Percentiles rank a stretch among this genome's conserved stretches.
phyloP scores from a whole-genome alignment of 2,888 invertebrate genomes.

The Pelosia muscerda region DNA sequence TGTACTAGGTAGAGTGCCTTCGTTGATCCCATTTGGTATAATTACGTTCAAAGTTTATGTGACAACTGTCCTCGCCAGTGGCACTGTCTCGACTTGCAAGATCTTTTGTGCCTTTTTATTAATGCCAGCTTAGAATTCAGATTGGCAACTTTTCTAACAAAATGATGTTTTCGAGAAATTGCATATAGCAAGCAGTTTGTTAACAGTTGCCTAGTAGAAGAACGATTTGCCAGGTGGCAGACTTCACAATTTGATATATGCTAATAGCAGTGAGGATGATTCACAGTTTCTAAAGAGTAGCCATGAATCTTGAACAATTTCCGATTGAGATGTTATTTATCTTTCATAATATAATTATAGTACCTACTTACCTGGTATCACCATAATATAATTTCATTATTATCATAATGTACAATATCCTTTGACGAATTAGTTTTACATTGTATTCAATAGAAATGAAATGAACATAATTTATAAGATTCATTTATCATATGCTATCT shows the following conservation, averaged over 20 bases:
- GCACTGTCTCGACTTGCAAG: conserved; percentile 60
- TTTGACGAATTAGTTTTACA: conserved; percentile 3
- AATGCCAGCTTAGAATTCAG: conserved; percentile 31
- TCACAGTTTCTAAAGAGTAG: background rate
- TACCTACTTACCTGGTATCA: background rate
- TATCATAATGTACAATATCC: conserved; percentile 7
- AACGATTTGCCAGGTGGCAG: background rate
- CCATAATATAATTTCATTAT: background rate
- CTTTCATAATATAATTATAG: background rate
- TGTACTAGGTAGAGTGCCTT: conserved; percentile 78
- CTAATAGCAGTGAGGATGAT: conserved; percentile 6
- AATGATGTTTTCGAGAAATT: background rate
- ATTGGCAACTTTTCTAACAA: conserved; percentile 6
- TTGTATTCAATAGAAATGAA: conserved; percentile 3
- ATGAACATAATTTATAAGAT: conserved; percentile 7
- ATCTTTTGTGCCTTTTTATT: conserved; percentile 38
- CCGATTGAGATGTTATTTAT: background rate
- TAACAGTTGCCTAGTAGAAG: background rate
- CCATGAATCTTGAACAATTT: background rate
- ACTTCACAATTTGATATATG: background rate
- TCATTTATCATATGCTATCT: conserved; percentile 1
- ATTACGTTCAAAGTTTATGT: conserved; percentile 80
- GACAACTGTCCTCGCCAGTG: conserved; percentile 75
- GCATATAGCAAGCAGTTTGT: background rate
- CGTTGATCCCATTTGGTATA: conserved; percentile 83